A percentile compares a stretch with the other conserved stretches of the same genome.
Evolutionary conservation across 2,888 invertebrate species (phyloP).

Genomic region (Notodonta dromedarius): DNA sequence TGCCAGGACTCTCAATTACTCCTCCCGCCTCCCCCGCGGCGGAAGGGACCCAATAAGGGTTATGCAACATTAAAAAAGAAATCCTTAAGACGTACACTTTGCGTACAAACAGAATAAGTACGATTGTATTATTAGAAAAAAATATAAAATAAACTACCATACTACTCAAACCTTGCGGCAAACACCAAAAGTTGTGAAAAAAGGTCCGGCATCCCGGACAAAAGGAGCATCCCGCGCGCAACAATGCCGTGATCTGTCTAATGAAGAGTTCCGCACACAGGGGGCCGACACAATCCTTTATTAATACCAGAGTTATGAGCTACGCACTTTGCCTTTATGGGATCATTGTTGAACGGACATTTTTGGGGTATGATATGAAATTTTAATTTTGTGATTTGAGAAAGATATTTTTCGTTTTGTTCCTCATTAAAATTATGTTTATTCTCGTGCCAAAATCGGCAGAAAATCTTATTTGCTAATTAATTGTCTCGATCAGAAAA

Average conservation of each 20-base stretch:
- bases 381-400: background rate
- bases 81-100: too few relatives aligned
- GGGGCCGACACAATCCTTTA: constrained; percentile 71
- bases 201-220: constrained; percentile 58
- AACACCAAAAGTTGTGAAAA: constrained; percentile 47
- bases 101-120: too few relatives aligned
- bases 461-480: too few relatives aligned
- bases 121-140: too few relatives aligned
- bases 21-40: too few relatives aligned
- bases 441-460: too few relatives aligned
- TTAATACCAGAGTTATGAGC: constrained; percentile 68
- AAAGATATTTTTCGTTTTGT: constrained; percentile 17
- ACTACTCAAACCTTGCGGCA: constrained; percentile 35
- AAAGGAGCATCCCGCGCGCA: constrained; percentile 62
- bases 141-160: too few relatives aligned
- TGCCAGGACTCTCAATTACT: too few relatives aligned
- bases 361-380: background rate
- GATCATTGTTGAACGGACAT: constrained; percentile 9
- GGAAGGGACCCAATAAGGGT: too few relatives aligned
- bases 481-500: too few relatives aligned
- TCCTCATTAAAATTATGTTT: too few relatives aligned
- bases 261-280: constrained; percentile 82
- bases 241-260: constrained; percentile 79
- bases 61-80: too few relatives aligned
- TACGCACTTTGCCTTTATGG: constrained; percentile 5